Evolutionary conservation across 1,140 invertebrate genomes (phyloP).

Genomic region (Probaryconus sp.): DNA sequence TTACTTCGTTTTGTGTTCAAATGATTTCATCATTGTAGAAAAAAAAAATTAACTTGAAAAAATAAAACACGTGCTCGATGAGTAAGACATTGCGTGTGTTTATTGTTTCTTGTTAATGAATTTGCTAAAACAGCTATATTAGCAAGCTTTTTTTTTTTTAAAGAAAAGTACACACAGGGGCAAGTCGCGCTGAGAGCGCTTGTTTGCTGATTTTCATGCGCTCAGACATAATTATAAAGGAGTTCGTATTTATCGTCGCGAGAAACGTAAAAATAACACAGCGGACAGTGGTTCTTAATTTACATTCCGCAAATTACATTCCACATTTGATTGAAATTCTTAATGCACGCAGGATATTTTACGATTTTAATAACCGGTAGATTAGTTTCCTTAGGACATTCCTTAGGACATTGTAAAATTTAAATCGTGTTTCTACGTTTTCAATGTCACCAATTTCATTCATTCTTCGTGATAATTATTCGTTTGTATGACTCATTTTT

Average conservation of each 20-base stretch:
- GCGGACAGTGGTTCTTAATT: conserved; percentile 27
- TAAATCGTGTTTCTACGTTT: too few species aligned
- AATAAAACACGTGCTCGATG: conserved; percentile 21
- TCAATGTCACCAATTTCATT: too few species aligned
- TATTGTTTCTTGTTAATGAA: conserved; percentile 53
- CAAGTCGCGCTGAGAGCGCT: conserved; percentile 16
- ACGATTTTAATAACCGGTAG: background rate
- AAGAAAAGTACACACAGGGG: conserved; percentile 26
- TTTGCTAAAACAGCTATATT: conserved; percentile 36
- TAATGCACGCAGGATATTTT: background rate
- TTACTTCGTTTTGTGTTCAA: too few species aligned
- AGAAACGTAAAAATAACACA: conserved; percentile 42
- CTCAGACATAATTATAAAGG: conserved; percentile 49
- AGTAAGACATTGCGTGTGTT: conserved; percentile 45
- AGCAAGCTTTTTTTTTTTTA: conserved; percentile 46
- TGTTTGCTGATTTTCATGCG: conserved; percentile 44
- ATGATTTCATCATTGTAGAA: conserved; percentile 4
- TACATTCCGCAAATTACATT: conserved; percentile 8
- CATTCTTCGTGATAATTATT: too few species aligned
- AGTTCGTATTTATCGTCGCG: conserved; percentile 44
- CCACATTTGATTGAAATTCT: conserved; percentile 18
- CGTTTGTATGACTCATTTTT: too few species aligned
- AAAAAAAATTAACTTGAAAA: conserved; percentile 16
- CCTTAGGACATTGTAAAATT: too few species aligned
- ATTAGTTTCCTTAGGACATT: too few species aligned